These are phyloP conservation scores for Perca schrenkii DNA, from an alignment of 2,113 vertebrate genomes.

Conservation along the genomic window DNA sequence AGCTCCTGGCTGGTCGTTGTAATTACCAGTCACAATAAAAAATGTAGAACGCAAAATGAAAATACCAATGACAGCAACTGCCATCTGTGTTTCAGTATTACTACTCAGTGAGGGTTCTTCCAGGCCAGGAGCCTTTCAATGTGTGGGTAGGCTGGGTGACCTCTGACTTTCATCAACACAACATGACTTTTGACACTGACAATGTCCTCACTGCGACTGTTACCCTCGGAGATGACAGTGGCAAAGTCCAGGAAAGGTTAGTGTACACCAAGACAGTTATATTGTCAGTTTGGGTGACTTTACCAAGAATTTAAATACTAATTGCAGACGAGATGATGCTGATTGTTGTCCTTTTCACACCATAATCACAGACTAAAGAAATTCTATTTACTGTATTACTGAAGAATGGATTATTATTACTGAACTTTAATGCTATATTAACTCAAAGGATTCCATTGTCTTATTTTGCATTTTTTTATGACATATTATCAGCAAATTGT, in stretches of 20 bases:
- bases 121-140: slow-evolving; percentile 93
- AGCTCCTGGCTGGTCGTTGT: background rate
- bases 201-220: slow-evolving; percentile 91
- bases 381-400: background rate
- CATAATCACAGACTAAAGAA: background rate
- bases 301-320: background rate
- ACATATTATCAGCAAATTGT: background rate
- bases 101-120: slow-evolving; percentile 94
- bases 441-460: background rate
- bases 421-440: background rate
- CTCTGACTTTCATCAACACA: slow-evolving; percentile 90
- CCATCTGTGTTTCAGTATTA: slow-evolving; percentile 88
- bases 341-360: background rate
- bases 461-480: background rate
- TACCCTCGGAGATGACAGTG: slow-evolving; percentile 94
- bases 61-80: slow-evolving; percentile 31
- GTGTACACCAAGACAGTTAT: slow-evolving; percentile 51
- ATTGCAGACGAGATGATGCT: background rate
- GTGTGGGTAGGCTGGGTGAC: slow-evolving; percentile 99
- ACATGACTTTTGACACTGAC: slow-evolving; percentile 89
- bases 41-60: background rate
- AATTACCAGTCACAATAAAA: slow-evolving; percentile 8
- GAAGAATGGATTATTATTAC: background rate
- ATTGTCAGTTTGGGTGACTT: background rate
- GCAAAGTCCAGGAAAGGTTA: slow-evolving; percentile 96